Base-by-base conservation (phyloP, 1,140 invertebrate species). In the Camponotus floridanus region DNA sequence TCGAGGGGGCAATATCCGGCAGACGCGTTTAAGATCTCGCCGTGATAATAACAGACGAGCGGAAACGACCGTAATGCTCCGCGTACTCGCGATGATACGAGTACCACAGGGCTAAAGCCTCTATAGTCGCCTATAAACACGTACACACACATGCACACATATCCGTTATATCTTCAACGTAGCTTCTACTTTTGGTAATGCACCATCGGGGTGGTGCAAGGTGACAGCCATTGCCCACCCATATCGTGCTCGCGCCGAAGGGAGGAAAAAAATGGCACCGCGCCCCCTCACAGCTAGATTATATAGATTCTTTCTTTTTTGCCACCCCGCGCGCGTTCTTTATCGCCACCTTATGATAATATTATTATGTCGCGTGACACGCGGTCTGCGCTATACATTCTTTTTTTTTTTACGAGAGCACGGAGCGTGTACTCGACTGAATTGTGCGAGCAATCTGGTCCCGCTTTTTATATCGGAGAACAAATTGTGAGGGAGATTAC, bases 1-100 rank as follows among this genome's bases (percentile, higher is more conserved):
- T 61, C 88, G 86, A 88, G 51, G 86, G 86, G 91, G 91, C 91
- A 92, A 92, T 92, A 92, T 92, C 90, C 87, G 85, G 86, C 91
- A 92, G 91, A 92, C 91, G 90, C 91, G 74, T 92, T 92, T 89
- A 89, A 91, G 89, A 91, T 88, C 86, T 68, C 64, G 74, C 65
- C 71, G 74, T 86, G 89, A 90, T 90, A 91, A 90, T 91, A 91
- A 92, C 91, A 91, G 91, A 88, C 86, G 87, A 51, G 48, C 81
- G 85, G 91, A 89, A 89, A 89, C 76, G 79, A 62, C 64, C 79
- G 86, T 86, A 89, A 91, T 86, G 80, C 83, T 1, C 45, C 42
- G 76, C 51, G 59, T 33, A 39, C 21, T 80, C 59, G 26, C 79
- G 81, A 65, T 91, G 90, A 86, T 71, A 76, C 79, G 86, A 81